Evolutionary conservation across 2,797 vertebrate species (phyloP).

Genomic region (Rousettus madagascariensis): DNA sequence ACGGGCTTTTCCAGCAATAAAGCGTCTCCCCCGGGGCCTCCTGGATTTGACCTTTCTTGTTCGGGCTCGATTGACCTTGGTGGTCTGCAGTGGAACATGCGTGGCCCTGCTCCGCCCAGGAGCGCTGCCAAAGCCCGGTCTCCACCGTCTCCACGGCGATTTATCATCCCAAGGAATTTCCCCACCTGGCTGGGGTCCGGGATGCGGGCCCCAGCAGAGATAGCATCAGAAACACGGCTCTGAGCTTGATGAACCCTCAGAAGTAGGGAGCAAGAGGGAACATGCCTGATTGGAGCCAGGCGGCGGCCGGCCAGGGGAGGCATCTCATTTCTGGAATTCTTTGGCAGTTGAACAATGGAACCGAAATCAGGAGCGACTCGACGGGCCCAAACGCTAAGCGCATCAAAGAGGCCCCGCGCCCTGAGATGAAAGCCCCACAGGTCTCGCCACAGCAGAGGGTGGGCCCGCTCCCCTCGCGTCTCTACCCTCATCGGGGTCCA

Average conservation of each 20-base stretch:
- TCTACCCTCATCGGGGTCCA: neutral
- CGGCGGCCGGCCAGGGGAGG: neutral
- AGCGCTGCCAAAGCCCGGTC: neutral
- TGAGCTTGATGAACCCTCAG: neutral
- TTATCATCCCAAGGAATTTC: neutral
- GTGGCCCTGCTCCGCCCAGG: neutral
- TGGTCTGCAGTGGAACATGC: neutral
- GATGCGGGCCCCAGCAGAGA: neutral
- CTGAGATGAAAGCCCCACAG: neutral
- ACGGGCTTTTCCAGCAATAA: neutral
- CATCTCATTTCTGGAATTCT: neutral
- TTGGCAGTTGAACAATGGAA: neutral
- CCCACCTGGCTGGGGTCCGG: neutral
- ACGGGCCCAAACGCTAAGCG: neutral
- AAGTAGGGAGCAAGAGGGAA: neutral
- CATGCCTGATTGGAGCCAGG: neutral
- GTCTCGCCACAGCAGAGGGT: neutral
- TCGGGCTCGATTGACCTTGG: neutral
- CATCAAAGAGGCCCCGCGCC: neutral
- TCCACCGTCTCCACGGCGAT: neutral
- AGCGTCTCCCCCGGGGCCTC: neutral
- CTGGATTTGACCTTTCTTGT: neutral
- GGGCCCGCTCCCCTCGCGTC: accelerated
- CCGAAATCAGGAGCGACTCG: neutral
- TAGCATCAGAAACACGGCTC: neutral